Base-by-base conservation (phyloP, 2,113 vertebrate species). In the Cavia aperea region DNA sequence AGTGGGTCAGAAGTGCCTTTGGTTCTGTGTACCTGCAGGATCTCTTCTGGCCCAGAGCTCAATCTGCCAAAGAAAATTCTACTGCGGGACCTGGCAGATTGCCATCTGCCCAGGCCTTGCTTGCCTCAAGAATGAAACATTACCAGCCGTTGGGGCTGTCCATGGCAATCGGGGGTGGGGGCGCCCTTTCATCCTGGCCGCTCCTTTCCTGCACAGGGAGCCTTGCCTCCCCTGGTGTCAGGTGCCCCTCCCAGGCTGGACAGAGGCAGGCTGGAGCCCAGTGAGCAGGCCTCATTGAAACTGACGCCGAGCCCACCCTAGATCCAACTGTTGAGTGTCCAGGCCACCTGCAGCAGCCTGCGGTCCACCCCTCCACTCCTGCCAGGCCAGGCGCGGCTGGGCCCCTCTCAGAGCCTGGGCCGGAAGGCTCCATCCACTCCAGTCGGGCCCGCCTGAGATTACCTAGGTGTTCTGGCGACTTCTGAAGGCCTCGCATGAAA, bases 401-500 rank as follows among this genome's bases (percentile, higher is more conserved):
- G 75, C n/a, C 54, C 73, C 73, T 73, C 89, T 92, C 93, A 10
- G 66, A 94, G 95, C 96, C 95, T 93, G 29, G 77, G 66, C 95
- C 93, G 94, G 97, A 96, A 96, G 81, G 70, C 97, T 97, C 93
- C 94, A 96, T 97, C 97, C 97, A 97, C 97, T 95, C 97, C 97
- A 97, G 97, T 97, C 90, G 94, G 97, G 96, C 96, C 98, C 96
- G 96, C 96, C 97, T 92, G 97, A 98, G 98, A 98, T 98, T 98
- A 98, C 98, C 98, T 98, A 98, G 98, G 98, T 99, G 98, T 98
- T 98, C 98, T 97, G 97, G 97, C 96, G 96, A 98, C 98, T 98
- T 98, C 98, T 97, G 98, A 98, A 98, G 98, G 98, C 97, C 98
- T 98, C 97, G 98, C 98, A 98, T 98, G 97, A 99, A 99, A 99